phyloP scores from a whole-genome alignment of 2,888 invertebrate species.

The Saturnia japonica region DNA sequence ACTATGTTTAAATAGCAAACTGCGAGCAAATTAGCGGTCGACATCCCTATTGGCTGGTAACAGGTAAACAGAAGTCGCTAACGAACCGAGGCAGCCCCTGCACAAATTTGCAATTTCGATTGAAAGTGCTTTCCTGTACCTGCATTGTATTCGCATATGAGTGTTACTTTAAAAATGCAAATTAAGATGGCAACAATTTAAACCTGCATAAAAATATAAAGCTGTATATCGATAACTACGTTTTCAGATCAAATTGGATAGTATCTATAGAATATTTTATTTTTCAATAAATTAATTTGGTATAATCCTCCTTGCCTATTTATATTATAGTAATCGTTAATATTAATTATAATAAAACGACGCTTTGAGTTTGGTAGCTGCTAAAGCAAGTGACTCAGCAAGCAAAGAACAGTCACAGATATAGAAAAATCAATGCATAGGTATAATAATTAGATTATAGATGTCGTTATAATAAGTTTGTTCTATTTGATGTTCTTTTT shows the following conservation, averaged over 20 bases:
- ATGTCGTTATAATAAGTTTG: no score
- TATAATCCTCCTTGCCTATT: neutral
- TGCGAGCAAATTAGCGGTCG: slow-evolving; percentile 67
- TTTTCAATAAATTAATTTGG: neutral
- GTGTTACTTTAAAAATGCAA: slow-evolving; percentile 53
- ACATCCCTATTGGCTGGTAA: slow-evolving; percentile 71
- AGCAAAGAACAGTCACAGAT: no score
- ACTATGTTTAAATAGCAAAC: slow-evolving; percentile 54
- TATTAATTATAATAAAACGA: no score
- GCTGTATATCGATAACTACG: neutral
- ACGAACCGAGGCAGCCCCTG: slow-evolving; percentile 79
- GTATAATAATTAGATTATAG: no score
- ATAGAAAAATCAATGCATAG: no score
- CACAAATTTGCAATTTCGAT: slow-evolving; percentile 82
- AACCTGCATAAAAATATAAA: slow-evolving; percentile 27
- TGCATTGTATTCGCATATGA: slow-evolving; percentile 44
- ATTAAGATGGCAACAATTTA: slow-evolving; percentile 35
- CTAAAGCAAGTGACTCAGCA: no score
- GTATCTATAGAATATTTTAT: neutral
- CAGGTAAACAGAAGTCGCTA: slow-evolving; percentile 80
- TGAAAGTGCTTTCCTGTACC: slow-evolving; percentile 68
- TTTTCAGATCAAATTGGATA: neutral
- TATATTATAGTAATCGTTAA: neutral
- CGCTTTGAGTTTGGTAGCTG: no score
- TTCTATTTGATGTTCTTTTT: no score